Evolutionary conservation across 2,113 vertebrate genomes (phyloP), one percentile per base, ranked within the genome.

Genomic region (Phycodurus eques): DNA sequence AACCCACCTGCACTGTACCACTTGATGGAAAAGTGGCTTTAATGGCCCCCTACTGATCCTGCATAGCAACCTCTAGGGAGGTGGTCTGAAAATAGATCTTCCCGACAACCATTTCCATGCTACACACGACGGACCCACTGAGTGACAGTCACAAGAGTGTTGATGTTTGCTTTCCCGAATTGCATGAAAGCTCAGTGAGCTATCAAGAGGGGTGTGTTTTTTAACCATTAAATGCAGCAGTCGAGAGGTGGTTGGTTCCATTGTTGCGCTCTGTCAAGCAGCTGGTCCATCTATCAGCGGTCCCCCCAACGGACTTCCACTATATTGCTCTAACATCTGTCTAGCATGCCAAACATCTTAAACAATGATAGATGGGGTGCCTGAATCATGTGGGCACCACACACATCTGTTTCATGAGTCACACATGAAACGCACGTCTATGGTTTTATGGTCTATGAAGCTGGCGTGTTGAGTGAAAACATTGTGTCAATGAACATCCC

Each of bases 41-140:
- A 68, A 80, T 47, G 61, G 67, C 19, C 77, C 75, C 80, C 73
- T 74, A 75, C 44, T n/a, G 27, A 87, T 76, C 76, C 82, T 17
- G 39, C 43, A 35, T 69, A 68, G 27, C 83, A 81, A 85, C 78
- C 35, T 17, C 64, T 75, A 61, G 75, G 72, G 75, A 82, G 75
- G 81, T 79, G 22, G 57, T 76, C 86, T 85, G 77, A 76, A 93
- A 92, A 92, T 91, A 92, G 86, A 68, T 15, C 47, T 71, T 70
- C 79, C 42, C 73, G 77, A 67, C 72, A 31, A 82, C 79, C 72
- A 80, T 85, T 85, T 82, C 84, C 76, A 43, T 81, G 90, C 91
- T 91, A 88, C 86, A 85, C 78, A 86, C 74, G 56, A 72, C 35
- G 42, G 76, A 82, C 84, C 77, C 84, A 85, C 82, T 74, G 80